phyloP scores from a whole-genome alignment of 1,140 invertebrate genomes.

The Papilio machaon region DNA sequence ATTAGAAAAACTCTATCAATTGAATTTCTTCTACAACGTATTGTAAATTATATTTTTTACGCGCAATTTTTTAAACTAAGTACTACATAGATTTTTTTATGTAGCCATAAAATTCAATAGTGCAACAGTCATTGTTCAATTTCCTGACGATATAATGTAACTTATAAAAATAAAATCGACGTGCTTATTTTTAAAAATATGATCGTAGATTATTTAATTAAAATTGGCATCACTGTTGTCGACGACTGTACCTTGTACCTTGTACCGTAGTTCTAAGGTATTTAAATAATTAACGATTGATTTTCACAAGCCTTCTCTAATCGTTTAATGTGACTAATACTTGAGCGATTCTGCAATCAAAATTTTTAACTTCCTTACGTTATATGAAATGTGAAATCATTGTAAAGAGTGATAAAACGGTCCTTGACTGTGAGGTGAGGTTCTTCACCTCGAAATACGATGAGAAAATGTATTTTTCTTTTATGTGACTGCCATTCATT shows the following conservation, averaged over 20 bases:
- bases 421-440: not conserved
- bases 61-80: not conserved
- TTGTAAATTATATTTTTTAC: not conserved
- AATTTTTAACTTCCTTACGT: not conserved
- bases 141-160: not conserved
- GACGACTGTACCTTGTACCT: not conserved
- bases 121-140: not conserved
- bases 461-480: not conserved
- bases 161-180: not conserved
- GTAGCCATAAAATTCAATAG: not conserved
- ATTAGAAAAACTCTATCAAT: not conserved
- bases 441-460: not conserved
- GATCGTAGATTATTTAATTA: not conserved
- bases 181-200: too few species aligned
- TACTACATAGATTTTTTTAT: not conserved
- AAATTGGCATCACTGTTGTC: not conserved
- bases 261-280: not conserved
- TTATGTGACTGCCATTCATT: not conserved
- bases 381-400: not conserved
- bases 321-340: not conserved
- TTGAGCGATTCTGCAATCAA: not conserved
- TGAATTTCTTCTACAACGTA: not conserved
- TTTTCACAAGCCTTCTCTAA: not conserved
- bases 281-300: constrained; percentile 2
- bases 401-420: not conserved